A percentile compares a stretch with the other conserved stretches of the same genome.
Conservation (phyloP, 2,888 invertebrate species). For the Thereva nobilitata region DNA sequence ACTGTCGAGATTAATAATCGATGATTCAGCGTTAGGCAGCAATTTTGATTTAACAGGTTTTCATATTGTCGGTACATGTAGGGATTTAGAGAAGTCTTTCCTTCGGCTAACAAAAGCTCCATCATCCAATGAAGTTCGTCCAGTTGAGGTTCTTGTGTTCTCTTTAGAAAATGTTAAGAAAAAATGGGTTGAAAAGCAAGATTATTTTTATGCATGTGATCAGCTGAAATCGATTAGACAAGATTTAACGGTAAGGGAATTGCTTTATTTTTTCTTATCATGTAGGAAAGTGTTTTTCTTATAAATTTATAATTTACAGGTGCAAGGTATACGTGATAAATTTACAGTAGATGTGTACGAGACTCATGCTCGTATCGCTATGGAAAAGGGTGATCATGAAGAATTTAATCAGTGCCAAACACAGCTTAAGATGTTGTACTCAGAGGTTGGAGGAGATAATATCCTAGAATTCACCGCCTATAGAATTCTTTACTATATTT, state of each 20-base stretch:
- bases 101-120: slow-evolving; percentile 95
- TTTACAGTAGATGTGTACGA: slow-evolving; percentile 99
- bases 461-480: slow-evolving; percentile 94
- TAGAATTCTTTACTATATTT: slow-evolving; percentile 95
- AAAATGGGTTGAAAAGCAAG: slow-evolving; percentile 86
- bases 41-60: slow-evolving; percentile 82
- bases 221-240: slow-evolving; percentile 98
- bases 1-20: slow-evolving; percentile 54
- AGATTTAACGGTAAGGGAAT: slow-evolving; percentile 86
- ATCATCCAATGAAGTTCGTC: slow-evolving; percentile 87
- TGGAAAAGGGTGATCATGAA: slow-evolving; percentile 97
- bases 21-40: slow-evolving; percentile 65
- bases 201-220: slow-evolving; percentile 97
- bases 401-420: slow-evolving; percentile 99
- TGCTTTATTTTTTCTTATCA: slow-evolving; percentile 18
- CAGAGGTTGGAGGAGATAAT: slow-evolving; percentile 76
- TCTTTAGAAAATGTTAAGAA: slow-evolving; percentile 89
- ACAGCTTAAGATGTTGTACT: slow-evolving; percentile 93
- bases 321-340: slow-evolving; percentile 91
- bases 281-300: slow-evolving; percentile 24
- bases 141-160: slow-evolving; percentile 79
- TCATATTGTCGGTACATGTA: slow-evolving; percentile 93
- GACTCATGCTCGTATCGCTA: slow-evolving; percentile 95
- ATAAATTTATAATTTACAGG: slow-evolving; percentile 60
- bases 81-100: slow-evolving; percentile 94